Percentiles rank a stretch among this genome's conserved stretches.
Conservation (phyloP, 2,888 invertebrate genomes). For the Mimachlamys varia region DNA sequence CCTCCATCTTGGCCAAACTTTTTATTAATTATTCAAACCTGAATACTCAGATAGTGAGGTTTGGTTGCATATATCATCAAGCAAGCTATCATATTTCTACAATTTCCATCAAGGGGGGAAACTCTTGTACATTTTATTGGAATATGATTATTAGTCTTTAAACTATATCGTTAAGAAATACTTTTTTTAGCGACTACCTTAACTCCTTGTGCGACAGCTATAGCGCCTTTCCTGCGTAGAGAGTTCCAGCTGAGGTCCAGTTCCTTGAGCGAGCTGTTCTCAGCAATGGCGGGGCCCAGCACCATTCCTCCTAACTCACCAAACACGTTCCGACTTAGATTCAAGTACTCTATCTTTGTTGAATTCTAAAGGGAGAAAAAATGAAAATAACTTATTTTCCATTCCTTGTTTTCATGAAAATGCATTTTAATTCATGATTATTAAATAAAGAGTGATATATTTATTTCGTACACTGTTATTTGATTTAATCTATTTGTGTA, state of each 20-base stretch:
- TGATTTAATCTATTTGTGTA: no score
- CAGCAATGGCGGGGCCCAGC: slow-evolving; percentile 79
- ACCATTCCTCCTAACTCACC: slow-evolving; percentile 76
- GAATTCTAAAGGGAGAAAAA: slow-evolving; percentile 67
- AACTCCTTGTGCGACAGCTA: slow-evolving; percentile 77
- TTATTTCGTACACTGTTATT: no score
- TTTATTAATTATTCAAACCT: no score
- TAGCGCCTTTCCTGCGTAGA: slow-evolving; percentile 78
- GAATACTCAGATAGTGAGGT: no score
- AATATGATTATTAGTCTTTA: background rate
- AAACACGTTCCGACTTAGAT: slow-evolving; percentile 80
- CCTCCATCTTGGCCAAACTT: no score
- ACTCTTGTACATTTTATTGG: background rate
- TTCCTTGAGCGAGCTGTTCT: slow-evolving; percentile 78
- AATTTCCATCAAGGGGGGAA: background rate
- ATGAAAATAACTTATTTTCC: background rate
- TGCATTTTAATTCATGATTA: no score
- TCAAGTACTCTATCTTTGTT: slow-evolving; percentile 76
- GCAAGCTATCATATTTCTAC: no score
- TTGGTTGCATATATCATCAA: no score
- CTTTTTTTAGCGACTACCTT: slow-evolving; percentile 71
- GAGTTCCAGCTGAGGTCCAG: slow-evolving; percentile 80
- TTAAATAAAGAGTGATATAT: no score
- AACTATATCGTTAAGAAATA: background rate
- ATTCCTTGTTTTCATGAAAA: no score